Conservation (phyloP, 2,797 vertebrate genomes). For the Platalea minor region DNA sequence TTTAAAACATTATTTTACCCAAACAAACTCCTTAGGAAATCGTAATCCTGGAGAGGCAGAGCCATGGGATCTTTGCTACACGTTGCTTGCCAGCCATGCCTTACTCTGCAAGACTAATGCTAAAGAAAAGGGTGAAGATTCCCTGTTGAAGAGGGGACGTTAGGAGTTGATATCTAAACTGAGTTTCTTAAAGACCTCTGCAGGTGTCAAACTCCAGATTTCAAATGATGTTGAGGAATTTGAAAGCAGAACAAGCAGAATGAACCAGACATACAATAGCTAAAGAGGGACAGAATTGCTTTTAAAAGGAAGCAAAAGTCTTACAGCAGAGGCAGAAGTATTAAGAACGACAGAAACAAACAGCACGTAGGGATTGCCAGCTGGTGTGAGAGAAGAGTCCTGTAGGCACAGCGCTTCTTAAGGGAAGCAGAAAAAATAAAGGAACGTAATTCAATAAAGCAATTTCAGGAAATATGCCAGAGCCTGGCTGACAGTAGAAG, state of each 20-base stretch:
- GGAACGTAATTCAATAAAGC: neutral
- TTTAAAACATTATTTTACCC: neutral
- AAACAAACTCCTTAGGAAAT: neutral
- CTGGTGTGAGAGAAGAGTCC: conserved; percentile 5
- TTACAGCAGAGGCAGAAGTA: neutral
- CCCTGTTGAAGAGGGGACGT: neutral
- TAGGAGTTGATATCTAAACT: neutral
- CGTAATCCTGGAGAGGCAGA: neutral
- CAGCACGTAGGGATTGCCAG: neutral
- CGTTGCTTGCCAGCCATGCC: neutral
- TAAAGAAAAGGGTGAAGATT: neutral
- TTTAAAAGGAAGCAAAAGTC: neutral
- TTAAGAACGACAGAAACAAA: neutral
- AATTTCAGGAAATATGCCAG: conserved; percentile 26
- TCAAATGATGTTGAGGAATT: neutral
- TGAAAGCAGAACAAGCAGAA: neutral
- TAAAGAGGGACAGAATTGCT: neutral
- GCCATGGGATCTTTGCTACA: neutral
- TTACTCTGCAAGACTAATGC: neutral
- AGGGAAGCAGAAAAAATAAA: conserved; percentile 3
- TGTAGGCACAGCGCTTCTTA: neutral
- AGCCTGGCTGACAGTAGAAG: conserved; percentile 22
- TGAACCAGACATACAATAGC: neutral
- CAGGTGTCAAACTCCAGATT: neutral
- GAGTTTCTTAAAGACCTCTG: neutral